These are phyloP conservation scores for Cosmorhoe ocellata DNA, from an alignment of 2,888 invertebrate genomes.

Conservation along the genomic window DNA sequence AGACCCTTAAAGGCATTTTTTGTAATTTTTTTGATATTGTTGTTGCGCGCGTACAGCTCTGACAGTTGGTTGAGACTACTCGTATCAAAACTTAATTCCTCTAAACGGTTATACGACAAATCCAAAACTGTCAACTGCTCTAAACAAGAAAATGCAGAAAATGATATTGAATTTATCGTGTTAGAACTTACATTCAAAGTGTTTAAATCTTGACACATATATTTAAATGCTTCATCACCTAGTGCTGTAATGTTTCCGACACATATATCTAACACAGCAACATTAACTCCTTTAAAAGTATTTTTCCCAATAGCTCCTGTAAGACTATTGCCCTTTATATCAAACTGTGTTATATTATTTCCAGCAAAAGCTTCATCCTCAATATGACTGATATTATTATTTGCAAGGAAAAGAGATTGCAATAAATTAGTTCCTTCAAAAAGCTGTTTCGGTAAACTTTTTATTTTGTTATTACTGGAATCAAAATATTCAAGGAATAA, in stretches of 20 bases:
- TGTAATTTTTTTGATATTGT: constrained; percentile 17
- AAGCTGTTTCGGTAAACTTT: constrained; percentile 11
- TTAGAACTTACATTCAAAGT: constrained; percentile 27
- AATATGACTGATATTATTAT: constrained; percentile 22
- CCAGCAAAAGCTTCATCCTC: constrained; percentile 22
- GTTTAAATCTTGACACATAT: constrained; percentile 17
- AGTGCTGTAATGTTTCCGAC: constrained; percentile 19
- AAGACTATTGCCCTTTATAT: constrained; percentile 18
- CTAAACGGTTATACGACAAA: constrained; percentile 27
- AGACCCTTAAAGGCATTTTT: constrained; percentile 17
- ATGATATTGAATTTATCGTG: constrained; percentile 17
- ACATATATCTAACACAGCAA: constrained; percentile 21
- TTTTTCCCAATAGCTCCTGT: constrained; percentile 16
- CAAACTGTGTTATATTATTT: constrained; percentile 20
- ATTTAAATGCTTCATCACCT: constrained; percentile 16
- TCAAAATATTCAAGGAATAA: constrained; percentile 19
- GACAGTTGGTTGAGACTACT: constrained; percentile 16
- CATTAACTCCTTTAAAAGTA: constrained; percentile 26
- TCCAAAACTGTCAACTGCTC: constrained; percentile 16
- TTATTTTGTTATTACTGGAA: constrained; percentile 23
- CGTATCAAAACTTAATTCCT: constrained; percentile 22
- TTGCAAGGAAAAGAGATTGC: constrained; percentile 12
- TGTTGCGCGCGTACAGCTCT: constrained; percentile 17
- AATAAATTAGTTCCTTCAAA: constrained; percentile 20
- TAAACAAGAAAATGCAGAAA: constrained; percentile 22